These are phyloP conservation scores for Colius striatus DNA, from an alignment of 2,113 vertebrate genomes.

Conservation along the genomic window DNA sequence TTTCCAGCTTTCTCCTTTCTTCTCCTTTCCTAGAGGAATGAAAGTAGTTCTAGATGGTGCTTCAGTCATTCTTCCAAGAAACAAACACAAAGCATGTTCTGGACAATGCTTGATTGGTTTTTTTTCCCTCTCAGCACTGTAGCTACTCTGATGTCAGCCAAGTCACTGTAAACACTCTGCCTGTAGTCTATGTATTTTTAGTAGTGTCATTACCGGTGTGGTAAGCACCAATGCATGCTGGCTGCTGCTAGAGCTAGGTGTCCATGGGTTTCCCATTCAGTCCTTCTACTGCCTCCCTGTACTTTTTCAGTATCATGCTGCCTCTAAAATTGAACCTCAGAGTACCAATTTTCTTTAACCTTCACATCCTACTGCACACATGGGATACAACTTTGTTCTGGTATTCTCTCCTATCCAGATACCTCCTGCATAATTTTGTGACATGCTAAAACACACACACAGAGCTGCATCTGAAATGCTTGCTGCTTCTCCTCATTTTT, in stretches of 20 bases:
- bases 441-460: background rate
- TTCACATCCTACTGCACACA: background rate
- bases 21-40: fast-evolving
- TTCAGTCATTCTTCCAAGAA: background rate
- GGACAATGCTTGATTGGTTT: background rate
- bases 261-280: background rate
- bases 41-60: background rate
- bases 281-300: background rate
- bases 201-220: fast-evolving
- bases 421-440: background rate
- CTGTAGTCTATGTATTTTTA: fast-evolving
- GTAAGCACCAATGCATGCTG: background rate
- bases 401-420: background rate
- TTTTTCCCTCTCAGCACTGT: background rate
- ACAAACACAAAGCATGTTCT: background rate
- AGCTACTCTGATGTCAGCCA: background rate
- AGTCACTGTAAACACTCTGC: background rate
- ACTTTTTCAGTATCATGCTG: background rate
- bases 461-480: background rate
- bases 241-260: background rate
- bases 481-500: background rate
- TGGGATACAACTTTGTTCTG: background rate
- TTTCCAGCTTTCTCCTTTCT: background rate
- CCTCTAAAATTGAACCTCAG: background rate
- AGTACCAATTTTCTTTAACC: background rate